A percentile compares a stretch with the other conserved stretches of the same genome.
phyloP scores from a whole-genome alignment of 2,888 invertebrate species.

The Mesorhabditis spiculigera region DNA sequence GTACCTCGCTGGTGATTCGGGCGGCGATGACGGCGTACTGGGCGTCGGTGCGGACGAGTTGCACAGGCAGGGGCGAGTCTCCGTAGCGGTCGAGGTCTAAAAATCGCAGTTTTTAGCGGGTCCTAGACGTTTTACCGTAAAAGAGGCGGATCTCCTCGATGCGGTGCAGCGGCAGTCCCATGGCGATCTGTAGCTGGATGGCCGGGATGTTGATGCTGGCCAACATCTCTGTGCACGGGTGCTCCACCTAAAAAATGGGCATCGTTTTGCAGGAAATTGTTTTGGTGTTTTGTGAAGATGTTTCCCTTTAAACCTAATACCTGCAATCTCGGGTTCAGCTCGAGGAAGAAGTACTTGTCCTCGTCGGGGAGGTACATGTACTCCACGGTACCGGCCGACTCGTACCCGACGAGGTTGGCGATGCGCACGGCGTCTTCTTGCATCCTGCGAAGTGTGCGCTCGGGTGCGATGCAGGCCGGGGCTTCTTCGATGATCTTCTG shows the following conservation, averaged over 20 bases:
- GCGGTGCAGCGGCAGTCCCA: slow-evolving; percentile 90
- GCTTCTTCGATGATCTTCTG: slow-evolving; percentile 99
- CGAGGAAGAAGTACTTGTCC: slow-evolving; percentile 88
- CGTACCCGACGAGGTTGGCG: slow-evolving; percentile 98
- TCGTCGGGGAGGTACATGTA: slow-evolving; percentile 79
- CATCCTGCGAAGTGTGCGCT: slow-evolving; percentile 89
- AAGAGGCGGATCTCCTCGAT: slow-evolving; percentile 91
- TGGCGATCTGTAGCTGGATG: slow-evolving; percentile 94
- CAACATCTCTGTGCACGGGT: slow-evolving; percentile 99
- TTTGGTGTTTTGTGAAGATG: not conserved
- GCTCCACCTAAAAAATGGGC: slow-evolving; percentile 74
- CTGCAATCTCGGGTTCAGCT: slow-evolving; percentile 92
- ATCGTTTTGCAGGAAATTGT: too few relatives aligned
- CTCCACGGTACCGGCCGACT: slow-evolving; percentile 96
- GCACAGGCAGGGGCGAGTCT: slow-evolving; percentile 39
- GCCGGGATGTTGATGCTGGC: slow-evolving; percentile 96
- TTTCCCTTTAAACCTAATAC: slow-evolving; percentile 22
- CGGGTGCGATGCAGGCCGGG: slow-evolving; percentile 85
- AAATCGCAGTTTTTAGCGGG: slow-evolving; percentile 10
- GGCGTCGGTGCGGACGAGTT: slow-evolving; percentile 41
- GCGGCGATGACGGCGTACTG: slow-evolving; percentile 95
- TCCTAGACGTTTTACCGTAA: slow-evolving; percentile 69
- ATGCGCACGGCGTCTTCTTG: slow-evolving; percentile 88
- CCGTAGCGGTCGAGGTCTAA: slow-evolving; percentile 39
- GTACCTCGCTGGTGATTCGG: slow-evolving; percentile 86